Conservation (phyloP, 2,113 vertebrate genomes). For the Raja brachyura region DNA sequence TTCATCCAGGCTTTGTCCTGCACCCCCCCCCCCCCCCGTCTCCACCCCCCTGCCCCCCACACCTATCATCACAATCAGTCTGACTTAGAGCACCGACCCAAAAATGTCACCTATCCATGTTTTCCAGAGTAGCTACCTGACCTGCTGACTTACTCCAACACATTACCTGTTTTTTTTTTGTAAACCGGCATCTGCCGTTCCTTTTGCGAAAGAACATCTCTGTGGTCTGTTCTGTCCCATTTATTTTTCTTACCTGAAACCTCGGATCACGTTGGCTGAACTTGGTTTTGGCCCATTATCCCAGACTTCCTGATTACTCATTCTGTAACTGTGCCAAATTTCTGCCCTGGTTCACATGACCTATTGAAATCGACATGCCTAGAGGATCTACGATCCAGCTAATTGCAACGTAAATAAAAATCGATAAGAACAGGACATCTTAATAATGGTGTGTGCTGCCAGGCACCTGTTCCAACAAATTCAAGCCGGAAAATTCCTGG, state of each 20-base stretch:
- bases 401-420: not conserved
- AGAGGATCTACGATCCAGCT: not conserved
- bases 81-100: too few relatives aligned
- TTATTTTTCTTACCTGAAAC: not conserved
- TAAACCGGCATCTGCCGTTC: too few relatives aligned
- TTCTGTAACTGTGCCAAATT: not conserved
- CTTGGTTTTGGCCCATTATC: not conserved
- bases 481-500: not conserved
- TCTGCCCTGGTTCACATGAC: not conserved
- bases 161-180: too few relatives aligned
- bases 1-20: too few relatives aligned
- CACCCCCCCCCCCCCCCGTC: too few relatives aligned
- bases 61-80: too few relatives aligned
- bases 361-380: not conserved
- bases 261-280: not conserved
- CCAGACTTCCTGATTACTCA: not conserved
- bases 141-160: too few relatives aligned
- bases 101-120: too few relatives aligned
- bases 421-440: not conserved
- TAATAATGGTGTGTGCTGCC: not conserved
- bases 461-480: not conserved
- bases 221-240: not conserved
- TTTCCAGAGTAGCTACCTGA: too few relatives aligned
- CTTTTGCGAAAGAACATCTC: not conserved
- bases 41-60: too few relatives aligned